These are phyloP conservation scores for Sisor rabdophorus DNA, from an alignment of 2,113 vertebrate species.

Conservation along the genomic window DNA sequence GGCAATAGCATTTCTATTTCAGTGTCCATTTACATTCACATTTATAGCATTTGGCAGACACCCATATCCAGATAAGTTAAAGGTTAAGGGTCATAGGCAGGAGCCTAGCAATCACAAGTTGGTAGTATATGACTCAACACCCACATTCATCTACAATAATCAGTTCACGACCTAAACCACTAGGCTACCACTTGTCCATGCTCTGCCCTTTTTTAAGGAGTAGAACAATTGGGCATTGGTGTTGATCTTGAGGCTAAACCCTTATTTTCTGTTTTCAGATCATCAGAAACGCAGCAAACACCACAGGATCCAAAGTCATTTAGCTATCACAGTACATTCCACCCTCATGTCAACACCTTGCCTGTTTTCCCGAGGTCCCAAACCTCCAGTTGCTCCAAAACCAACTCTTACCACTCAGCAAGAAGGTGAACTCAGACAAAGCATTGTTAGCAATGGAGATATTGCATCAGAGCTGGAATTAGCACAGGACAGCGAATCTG, in stretches of 20 bases:
- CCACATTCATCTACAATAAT: too few relatives aligned
- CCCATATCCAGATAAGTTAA: too few relatives aligned
- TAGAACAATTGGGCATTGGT: not conserved
- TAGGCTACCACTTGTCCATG: too few relatives aligned
- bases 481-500: slow-evolving; percentile 60
- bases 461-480: slow-evolving; percentile 63
- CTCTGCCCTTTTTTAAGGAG: not conserved
- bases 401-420: slow-evolving; percentile 71
- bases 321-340: slow-evolving; percentile 78
- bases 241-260: not conserved
- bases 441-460: slow-evolving; percentile 76
- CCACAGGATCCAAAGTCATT: slow-evolving; percentile 74
- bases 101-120: too few relatives aligned
- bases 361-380: slow-evolving; percentile 74
- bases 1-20: not conserved
- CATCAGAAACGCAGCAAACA: slow-evolving; percentile 81
- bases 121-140: too few relatives aligned
- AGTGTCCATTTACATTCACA: too few relatives aligned
- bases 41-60: too few relatives aligned
- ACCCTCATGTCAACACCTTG: slow-evolving; percentile 76
- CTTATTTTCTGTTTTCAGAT: slow-evolving; percentile 65
- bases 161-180: too few relatives aligned
- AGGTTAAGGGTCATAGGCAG: too few relatives aligned
- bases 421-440: slow-evolving; percentile 66
- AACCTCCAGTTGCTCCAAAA: slow-evolving; percentile 88